phyloP scores from a whole-genome alignment of 30 jellyfish, hydroid and myxozoan genomes.

The Chrysaora quinquecirrha region DNA sequence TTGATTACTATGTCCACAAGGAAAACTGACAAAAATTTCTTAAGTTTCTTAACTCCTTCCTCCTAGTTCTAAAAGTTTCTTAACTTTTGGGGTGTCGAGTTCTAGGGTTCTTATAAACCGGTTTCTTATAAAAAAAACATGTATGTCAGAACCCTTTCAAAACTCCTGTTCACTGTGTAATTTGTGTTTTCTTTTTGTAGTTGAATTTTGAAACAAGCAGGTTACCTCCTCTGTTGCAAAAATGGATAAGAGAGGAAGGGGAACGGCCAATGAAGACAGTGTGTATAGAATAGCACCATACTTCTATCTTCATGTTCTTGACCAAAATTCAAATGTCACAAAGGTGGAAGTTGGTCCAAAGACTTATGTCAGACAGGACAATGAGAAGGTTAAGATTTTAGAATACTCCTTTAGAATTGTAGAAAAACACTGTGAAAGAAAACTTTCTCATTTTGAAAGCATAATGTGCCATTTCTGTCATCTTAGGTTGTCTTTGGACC shows the following conservation, averaged over 20 bases:
- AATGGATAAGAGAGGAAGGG: neutral
- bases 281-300: constrained; percentile 95
- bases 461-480: neutral
- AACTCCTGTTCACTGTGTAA: no score
- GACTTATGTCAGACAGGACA: constrained; percentile 97
- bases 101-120: no score
- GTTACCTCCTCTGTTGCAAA: no score
- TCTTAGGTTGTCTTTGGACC: constrained; percentile 96
- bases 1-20: no score
- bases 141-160: no score
- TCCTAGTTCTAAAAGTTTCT: no score
- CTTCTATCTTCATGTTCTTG: constrained; percentile 91
- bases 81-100: no score
- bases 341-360: constrained; percentile 96
- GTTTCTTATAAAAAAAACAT: no score
- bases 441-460: neutral
- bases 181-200: no score
- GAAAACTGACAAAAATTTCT: no score
- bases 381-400: constrained; percentile 79
- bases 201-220: no score
- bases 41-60: no score
- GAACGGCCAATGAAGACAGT: constrained; percentile 50
- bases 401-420: neutral
- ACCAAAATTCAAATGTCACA: constrained; percentile 96
- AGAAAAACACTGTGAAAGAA: neutral